phyloP scores from a whole-genome alignment of 30 jellyfish, hydroid and myxozoan genomes.

The Catostylus mosaicus region DNA sequence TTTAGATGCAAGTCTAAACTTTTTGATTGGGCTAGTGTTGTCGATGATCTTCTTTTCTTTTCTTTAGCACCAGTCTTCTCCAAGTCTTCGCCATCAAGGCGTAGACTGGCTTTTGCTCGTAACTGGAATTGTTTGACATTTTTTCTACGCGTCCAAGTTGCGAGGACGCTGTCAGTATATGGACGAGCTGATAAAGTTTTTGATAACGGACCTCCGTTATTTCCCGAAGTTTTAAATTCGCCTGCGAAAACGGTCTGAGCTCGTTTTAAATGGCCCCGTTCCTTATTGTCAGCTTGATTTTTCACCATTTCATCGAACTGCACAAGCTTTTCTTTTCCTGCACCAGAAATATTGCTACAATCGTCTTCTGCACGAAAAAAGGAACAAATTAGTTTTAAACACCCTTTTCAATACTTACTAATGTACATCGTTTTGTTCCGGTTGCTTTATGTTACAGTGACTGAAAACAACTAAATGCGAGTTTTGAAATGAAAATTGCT shows the following conservation, averaged over 20 bases:
- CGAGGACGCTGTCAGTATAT: constrained; percentile 62
- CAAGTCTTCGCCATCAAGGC: background rate
- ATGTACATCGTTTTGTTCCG: no score
- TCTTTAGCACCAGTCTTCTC: background rate
- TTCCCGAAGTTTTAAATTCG: background rate
- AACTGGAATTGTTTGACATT: constrained; percentile 15
- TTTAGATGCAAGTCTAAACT: background rate
- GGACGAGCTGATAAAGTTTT: constrained; percentile 51
- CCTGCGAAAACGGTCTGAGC: constrained; percentile 35
- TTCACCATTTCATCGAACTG: background rate
- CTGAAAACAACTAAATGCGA: no score
- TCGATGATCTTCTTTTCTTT: background rate
- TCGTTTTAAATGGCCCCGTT: constrained; percentile 1
- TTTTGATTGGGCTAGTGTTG: background rate
- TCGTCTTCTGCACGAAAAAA: background rate
- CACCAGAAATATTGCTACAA: background rate
- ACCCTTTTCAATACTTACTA: no score
- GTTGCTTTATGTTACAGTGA: no score
- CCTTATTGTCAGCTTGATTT: background rate
- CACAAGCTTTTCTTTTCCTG: background rate
- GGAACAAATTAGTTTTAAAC: no score
- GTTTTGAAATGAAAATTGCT: no score
- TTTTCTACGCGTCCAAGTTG: constrained; percentile 30
- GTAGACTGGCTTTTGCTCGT: constrained; percentile 24
- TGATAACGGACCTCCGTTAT: constrained; percentile 32